Evolutionary conservation across 35 echinoderm and acorn worm species (phyloP).

Genomic region (Stichopus chloronotus): DNA sequence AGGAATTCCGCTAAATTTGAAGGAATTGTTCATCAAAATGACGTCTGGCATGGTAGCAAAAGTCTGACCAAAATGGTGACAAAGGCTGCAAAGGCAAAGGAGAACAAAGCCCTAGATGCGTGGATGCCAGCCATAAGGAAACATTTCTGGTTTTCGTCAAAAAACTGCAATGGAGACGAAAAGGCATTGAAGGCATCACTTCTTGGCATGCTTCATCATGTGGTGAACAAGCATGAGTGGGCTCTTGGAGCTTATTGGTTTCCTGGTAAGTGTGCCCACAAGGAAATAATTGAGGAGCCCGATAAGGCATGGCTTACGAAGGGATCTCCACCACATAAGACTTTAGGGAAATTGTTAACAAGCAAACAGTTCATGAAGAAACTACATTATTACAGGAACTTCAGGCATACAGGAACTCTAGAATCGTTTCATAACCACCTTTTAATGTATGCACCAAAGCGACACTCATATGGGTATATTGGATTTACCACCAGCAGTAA

Average conservation of each 20-base stretch:
- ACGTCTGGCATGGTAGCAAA: conserved; percentile 34
- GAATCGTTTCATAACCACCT: conserved; percentile 34
- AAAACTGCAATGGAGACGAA: neutral
- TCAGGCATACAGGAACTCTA: conserved; percentile 17
- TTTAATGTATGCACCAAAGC: conserved; percentile 5
- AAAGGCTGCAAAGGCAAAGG: conserved; percentile 24
- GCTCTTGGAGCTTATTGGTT: neutral
- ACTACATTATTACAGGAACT: neutral
- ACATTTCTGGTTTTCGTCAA: conserved; percentile 51
- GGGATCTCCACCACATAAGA: conserved; percentile 28
- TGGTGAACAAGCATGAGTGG: conserved; percentile 46
- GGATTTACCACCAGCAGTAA: neutral
- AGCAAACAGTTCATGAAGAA: conserved; percentile 38
- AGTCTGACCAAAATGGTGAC: neutral
- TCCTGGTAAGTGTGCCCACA: neutral
- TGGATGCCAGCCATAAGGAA: conserved; percentile 55
- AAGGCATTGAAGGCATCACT: conserved; percentile 34
- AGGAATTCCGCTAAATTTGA: neutral
- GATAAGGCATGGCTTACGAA: conserved; percentile 43
- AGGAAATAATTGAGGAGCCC: neutral
- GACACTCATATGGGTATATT: conserved; percentile 16
- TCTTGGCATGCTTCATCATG: conserved; percentile 53
- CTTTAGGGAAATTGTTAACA: neutral
- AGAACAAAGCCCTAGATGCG: neutral
- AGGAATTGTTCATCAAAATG: conserved; percentile 12